A percentile compares a stretch with the other conserved stretches of the same genome.
These are phyloP conservation scores for Onychostruthus taczanowskii DNA, from an alignment of 2,113 vertebrate species.

Conservation along the genomic window DNA sequence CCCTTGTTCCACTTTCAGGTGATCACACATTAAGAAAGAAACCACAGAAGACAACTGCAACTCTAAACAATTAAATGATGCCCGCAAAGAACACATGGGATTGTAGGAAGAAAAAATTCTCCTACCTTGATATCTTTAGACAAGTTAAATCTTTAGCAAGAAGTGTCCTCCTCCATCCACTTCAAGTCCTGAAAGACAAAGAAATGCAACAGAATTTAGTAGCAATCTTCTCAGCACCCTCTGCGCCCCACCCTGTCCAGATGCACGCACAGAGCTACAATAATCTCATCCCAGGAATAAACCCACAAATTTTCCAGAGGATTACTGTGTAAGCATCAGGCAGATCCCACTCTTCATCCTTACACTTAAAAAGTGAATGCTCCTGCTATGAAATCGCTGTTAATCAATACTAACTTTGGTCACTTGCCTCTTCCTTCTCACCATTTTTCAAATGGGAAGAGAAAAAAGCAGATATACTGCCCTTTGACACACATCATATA, in stretches of 20 bases:
- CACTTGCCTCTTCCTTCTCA: background rate
- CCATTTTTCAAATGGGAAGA: background rate
- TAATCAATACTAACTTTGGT: background rate
- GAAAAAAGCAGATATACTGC: background rate
- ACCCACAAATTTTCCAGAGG: background rate
- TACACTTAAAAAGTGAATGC: background rate
- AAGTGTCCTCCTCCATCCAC: conserved; percentile 55
- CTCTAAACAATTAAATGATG: background rate
- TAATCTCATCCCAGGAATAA: background rate
- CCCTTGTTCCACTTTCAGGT: background rate
- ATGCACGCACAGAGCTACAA: accelerated
- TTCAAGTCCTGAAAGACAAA: conserved; percentile 40
- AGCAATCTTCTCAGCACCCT: background rate
- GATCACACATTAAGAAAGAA: background rate
- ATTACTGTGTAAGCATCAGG: background rate
- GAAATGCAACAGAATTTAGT: background rate
- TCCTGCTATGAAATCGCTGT: background rate
- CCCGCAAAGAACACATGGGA: background rate
- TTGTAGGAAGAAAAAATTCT: background rate
- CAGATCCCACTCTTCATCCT: background rate
- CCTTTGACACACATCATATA: background rate
- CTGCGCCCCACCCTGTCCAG: accelerated
- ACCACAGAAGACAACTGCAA: background rate
- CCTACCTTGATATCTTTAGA: conserved; percentile 43
- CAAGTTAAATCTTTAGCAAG: background rate